Evolutionary conservation across 2,888 invertebrate species (phyloP).

Genomic region (Xestia xanthographa): DNA sequence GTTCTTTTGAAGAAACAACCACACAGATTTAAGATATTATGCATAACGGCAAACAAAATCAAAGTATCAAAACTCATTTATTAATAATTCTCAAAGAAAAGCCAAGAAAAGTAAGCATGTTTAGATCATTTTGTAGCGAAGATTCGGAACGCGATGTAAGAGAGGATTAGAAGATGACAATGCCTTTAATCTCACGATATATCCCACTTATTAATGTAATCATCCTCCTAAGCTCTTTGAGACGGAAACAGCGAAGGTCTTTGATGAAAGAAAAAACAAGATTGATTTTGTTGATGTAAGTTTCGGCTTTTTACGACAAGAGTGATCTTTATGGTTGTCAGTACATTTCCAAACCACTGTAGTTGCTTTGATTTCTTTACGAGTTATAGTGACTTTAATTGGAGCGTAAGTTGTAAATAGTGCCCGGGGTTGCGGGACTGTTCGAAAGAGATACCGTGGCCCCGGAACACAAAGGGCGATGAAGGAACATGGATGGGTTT

Average conservation of each 20-base stretch:
- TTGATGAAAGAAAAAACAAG: slow-evolving; percentile 31
- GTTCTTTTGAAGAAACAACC: too few species aligned
- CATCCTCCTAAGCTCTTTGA: slow-evolving; percentile 54
- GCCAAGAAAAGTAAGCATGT: slow-evolving; percentile 7
- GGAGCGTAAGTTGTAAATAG: neutral
- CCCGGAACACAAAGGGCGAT: too few species aligned
- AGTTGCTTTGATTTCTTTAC: slow-evolving; percentile 10
- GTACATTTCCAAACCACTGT: slow-evolving; percentile 13
- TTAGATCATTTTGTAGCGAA: slow-evolving; percentile 38
- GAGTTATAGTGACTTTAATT: neutral
- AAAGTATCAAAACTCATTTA: slow-evolving; percentile 2
- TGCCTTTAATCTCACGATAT: slow-evolving; percentile 57
- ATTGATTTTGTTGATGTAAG: slow-evolving; percentile 49
- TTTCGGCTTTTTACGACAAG: slow-evolving; percentile 18
- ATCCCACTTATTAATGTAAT: slow-evolving; percentile 60
- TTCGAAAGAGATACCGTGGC: too few species aligned
- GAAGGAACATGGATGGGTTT: too few species aligned
- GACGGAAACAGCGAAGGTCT: slow-evolving; percentile 38
- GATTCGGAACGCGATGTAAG: slow-evolving; percentile 30
- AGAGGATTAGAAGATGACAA: slow-evolving; percentile 60
- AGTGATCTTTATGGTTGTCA: neutral
- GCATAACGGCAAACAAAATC: neutral
- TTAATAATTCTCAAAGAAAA: slow-evolving; percentile 31
- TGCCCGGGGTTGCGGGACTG: too few species aligned
- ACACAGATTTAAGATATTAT: neutral